Evolutionary conservation across 2,888 invertebrate genomes (phyloP), one percentile per base, ranked within the genome.

Genomic region (Euclidia mi): DNA sequence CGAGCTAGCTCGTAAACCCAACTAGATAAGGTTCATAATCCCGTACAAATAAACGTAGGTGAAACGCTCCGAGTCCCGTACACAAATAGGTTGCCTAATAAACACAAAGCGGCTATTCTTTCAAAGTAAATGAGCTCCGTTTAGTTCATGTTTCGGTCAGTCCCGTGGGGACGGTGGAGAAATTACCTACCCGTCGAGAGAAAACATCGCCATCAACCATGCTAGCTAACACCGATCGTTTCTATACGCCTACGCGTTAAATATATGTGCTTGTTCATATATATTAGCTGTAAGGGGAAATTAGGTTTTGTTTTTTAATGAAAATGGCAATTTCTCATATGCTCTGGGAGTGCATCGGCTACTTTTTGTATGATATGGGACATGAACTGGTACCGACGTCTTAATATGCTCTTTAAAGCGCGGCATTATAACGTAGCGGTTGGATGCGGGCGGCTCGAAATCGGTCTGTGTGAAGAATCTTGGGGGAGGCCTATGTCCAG

Each of bases 101-200:
- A 40, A 40, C 40, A 18, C 11, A 60, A 76, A 81, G 66, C 58
- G 63, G 65, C 63, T 72, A 66, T 69, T 65, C 65, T 59, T 70
- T 46, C 62, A 55, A 48, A 71, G 65, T 71, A 70, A 77, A 78
- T 72, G 66, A 74, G 65, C 43, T 65, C 46, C 48, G 67, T 68
- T 76, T 72, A 73, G 66, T 58, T 73, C 64, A 63, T 64, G 70
- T 51, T 63, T 55, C 60, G 49, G 38, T 62, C 43, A 52, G 35
- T 43, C 48, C 65, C 62, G 43, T 17, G 42, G 72, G 71, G 75
- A 74, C 70, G 56, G 63, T 60, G 65, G 67, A 75, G 71, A 78
- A 76, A 79, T 71, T 70, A 68, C 68, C 50, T 70, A 68, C 68
- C 50, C 58, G 56, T 58, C 56, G 50, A 35, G 49, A 56, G 51